phyloP scores from a whole-genome alignment of 2,888 invertebrate genomes.

The Nephrocerus scutellatus region DNA sequence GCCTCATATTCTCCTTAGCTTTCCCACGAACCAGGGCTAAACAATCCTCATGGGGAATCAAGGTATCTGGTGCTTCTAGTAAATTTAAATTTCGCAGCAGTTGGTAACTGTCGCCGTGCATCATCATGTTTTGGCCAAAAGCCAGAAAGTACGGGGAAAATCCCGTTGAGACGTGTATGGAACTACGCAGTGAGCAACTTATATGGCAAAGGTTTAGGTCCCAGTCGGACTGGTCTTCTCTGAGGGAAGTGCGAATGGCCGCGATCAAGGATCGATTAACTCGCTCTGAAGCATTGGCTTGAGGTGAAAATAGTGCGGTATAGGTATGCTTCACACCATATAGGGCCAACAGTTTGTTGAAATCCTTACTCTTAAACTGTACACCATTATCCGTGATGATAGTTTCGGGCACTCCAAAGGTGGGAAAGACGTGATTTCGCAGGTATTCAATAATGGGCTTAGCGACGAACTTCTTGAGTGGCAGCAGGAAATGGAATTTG shows the following conservation, averaged over 20 bases:
- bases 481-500: constrained; percentile 9
- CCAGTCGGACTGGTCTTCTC: constrained; percentile 1
- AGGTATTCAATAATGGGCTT: constrained; percentile 1
- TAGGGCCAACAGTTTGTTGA: not conserved
- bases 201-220: constrained; percentile 1
- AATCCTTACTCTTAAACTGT: constrained; percentile 3
- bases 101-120: not conserved
- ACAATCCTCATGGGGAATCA: no score
- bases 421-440: constrained; percentile 19
- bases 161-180: constrained; percentile 4
- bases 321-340: constrained; percentile 10
- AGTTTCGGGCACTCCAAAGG: constrained; percentile 24
- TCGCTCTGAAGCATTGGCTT: constrained; percentile 8
- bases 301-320: constrained; percentile 2
- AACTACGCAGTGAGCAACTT: constrained; percentile 4
- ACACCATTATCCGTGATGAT: constrained; percentile 8
- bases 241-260: constrained; percentile 5
- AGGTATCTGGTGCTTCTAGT: no score
- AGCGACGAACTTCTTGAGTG: constrained; percentile 3
- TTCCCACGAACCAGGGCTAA: no score
- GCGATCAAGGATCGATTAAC: constrained; percentile 6
- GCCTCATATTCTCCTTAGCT: no score
- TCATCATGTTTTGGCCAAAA: constrained; percentile 5
- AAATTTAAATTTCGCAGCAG: not conserved
- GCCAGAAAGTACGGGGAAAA: constrained; percentile 7